Evolutionary conservation across 2,113 vertebrate species (phyloP).

Genomic region (Columbina picui): DNA sequence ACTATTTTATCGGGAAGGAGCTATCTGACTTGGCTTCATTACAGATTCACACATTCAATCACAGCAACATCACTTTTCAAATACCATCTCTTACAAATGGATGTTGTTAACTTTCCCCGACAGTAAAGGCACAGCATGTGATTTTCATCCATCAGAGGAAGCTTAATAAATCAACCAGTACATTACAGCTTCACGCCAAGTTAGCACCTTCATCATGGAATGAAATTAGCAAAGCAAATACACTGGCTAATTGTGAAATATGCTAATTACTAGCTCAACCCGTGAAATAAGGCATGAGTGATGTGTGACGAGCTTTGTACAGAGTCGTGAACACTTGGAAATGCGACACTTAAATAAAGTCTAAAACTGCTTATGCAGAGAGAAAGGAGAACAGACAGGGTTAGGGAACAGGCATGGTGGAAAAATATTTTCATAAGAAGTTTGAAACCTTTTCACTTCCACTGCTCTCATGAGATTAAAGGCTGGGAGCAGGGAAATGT

Average conservation of each 20-base stretch:
- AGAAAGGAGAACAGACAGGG: conserved; percentile 71
- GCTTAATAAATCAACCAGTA: conserved; percentile 81
- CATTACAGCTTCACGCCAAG: conserved; percentile 81
- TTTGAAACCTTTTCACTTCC: conserved; percentile 65
- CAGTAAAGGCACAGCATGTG: conserved; percentile 75
- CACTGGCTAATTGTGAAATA: conserved; percentile 81
- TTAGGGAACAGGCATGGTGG: conserved; percentile 56
- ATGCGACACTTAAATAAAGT: conserved; percentile 81
- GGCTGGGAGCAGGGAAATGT: conserved; percentile 38
- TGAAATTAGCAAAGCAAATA: conserved; percentile 84
- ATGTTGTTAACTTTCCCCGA: conserved; percentile 77
- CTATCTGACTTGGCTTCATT: conserved; percentile 78
- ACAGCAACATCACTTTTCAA: conserved; percentile 80
- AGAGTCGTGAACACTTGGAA: conserved; percentile 77
- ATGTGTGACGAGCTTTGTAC: conserved; percentile 72
- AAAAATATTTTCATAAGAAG: conserved; percentile 66
- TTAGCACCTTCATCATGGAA: conserved; percentile 82
- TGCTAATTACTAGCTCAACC: conserved; percentile 81
- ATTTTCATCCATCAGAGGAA: conserved; percentile 76
- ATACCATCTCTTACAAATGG: conserved; percentile 78
- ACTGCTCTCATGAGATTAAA: conserved; percentile 42
- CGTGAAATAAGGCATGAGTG: conserved; percentile 81
- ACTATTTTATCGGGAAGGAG: conserved; percentile 70
- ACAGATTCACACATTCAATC: conserved; percentile 80
- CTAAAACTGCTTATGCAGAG: conserved; percentile 77